phyloP scores from a whole-genome alignment of 2,888 invertebrate genomes.

The Phortica magna region DNA sequence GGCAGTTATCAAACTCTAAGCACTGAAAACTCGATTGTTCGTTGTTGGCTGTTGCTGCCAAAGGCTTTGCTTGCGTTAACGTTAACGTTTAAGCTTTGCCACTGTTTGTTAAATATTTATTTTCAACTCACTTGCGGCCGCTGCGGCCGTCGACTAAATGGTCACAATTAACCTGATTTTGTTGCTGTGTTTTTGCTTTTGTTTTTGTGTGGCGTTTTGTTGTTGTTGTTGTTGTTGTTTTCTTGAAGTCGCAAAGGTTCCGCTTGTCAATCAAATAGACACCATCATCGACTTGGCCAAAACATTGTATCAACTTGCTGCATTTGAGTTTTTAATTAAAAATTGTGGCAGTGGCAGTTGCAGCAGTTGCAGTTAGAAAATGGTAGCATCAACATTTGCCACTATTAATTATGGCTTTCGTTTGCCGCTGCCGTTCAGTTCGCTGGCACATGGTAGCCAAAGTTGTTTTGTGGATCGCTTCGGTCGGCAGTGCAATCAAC shows the following conservation, averaged over 20 bases:
- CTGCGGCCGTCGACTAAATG: constrained; percentile 52
- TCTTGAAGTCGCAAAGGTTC: constrained; percentile 42
- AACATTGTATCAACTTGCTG: constrained; percentile 7
- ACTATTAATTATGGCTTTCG: constrained; percentile 59
- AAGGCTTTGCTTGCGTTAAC: constrained; percentile 26
- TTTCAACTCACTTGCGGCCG: constrained; percentile 34
- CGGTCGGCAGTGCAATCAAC: constrained; percentile 17
- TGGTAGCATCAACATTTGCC: constrained; percentile 62
- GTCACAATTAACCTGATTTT: constrained; percentile 65
- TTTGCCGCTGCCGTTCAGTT: constrained; percentile 37
- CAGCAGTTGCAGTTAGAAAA: constrained; percentile 44
- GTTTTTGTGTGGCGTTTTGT: neutral
- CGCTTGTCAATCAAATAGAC: constrained; percentile 62
- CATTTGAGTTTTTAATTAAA: constrained; percentile 57
- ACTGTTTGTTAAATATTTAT: constrained; percentile 38
- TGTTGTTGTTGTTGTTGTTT: neutral
- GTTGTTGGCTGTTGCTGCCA: neutral
- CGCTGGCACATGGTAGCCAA: constrained; percentile 44
- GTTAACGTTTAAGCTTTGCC: constrained; percentile 23
- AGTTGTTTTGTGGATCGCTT: constrained; percentile 1
- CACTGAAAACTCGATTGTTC: neutral
- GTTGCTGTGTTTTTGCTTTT: constrained; percentile 10
- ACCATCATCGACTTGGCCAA: constrained; percentile 44
- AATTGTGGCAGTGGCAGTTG: constrained; percentile 31
- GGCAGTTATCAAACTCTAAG: constrained; percentile 20